A percentile compares a stretch with the other conserved stretches of the same genome.
phyloP scores from a whole-genome alignment of 2,888 invertebrate species.

The Acleris cristana region DNA sequence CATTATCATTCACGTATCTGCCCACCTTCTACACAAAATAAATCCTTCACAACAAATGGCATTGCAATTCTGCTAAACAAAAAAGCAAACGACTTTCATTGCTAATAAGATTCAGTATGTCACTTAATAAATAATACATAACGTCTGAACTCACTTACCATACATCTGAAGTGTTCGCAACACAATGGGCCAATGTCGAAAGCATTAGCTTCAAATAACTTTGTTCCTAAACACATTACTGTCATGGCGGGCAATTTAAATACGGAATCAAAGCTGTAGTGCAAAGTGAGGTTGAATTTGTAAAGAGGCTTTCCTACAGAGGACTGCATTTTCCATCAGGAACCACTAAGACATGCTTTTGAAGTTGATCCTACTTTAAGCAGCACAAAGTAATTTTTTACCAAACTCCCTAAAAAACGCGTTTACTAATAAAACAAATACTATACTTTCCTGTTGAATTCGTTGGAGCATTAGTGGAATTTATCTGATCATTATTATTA shows the following conservation, averaged over 20 bases:
- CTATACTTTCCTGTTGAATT: no score
- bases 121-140: conserved; percentile 36
- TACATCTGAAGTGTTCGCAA: conserved; percentile 29
- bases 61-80: neutral
- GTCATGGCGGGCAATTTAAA: conserved; percentile 40
- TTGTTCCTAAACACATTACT: conserved; percentile 40
- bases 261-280: conserved; percentile 38
- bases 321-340: neutral
- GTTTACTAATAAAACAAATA: no score
- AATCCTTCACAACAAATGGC: conserved; percentile 7
- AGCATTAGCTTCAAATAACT: conserved; percentile 36
- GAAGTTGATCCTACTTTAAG: no score
- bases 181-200: conserved; percentile 38
- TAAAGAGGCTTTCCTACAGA: conserved; percentile 19
- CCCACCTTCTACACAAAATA: conserved; percentile 14
- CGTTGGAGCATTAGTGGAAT: no score
- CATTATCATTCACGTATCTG: conserved; percentile 5
- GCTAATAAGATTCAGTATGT: conserved; percentile 33
- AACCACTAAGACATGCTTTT: neutral
- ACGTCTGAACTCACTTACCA: conserved; percentile 35
- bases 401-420: no score
- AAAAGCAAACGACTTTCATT: conserved; percentile 22
- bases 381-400: no score
- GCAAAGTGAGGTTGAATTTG: conserved; percentile 23
- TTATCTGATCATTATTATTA: no score